A percentile compares a stretch with the other conserved stretches of the same genome.
These are phyloP conservation scores for Megamerina dolium DNA, from an alignment of 2,888 invertebrate species.

Conservation along the genomic window DNA sequence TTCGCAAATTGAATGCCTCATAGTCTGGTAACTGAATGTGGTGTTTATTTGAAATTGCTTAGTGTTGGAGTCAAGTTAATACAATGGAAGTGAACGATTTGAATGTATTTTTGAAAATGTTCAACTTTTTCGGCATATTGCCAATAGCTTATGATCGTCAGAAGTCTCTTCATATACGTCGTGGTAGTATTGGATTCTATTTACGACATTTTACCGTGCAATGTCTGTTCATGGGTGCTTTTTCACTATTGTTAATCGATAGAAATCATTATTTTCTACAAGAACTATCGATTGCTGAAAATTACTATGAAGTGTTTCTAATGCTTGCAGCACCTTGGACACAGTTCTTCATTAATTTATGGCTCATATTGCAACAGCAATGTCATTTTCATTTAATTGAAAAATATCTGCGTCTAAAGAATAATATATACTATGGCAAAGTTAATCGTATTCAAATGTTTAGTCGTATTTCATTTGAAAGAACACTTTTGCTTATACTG, in stretches of 20 bases:
- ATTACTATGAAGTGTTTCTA: conserved; percentile 28
- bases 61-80: neutral
- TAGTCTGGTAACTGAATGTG: too few species aligned
- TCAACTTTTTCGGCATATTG: conserved; percentile 17
- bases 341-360: conserved; percentile 28
- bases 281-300: conserved; percentile 25
- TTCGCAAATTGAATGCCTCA: too few species aligned
- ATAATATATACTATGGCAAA: too few species aligned
- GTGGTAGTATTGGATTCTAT: conserved; percentile 23
- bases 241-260: conserved; percentile 17
- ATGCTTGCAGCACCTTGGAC: conserved; percentile 21
- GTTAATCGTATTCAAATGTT: neutral
- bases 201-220: conserved; percentile 24
- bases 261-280: conserved; percentile 20
- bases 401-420: too few species aligned
- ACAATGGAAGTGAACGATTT: neutral
- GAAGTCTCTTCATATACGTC: conserved; percentile 18
- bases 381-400: conserved; percentile 25
- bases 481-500: too few species aligned
- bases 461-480: neutral
- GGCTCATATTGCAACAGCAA: conserved; percentile 27
- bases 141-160: conserved; percentile 19
- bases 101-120: conserved; percentile 6
- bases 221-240: conserved; percentile 18
- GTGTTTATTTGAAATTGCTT: too few species aligned